These are phyloP conservation scores for Cyprinella venusta DNA, from an alignment of 2,797 vertebrate species.

Conservation along the genomic window DNA sequence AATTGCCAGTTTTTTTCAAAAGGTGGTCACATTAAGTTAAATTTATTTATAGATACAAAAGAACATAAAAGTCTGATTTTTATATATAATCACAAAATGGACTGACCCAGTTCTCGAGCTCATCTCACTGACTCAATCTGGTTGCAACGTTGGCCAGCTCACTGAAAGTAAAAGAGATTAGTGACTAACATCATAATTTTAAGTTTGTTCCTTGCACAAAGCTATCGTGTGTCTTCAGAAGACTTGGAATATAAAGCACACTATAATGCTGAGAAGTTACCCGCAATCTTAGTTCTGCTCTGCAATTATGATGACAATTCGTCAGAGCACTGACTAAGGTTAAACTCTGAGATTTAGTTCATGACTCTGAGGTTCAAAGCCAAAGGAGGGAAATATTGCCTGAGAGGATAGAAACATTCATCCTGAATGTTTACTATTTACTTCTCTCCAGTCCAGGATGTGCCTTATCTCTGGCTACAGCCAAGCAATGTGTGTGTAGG, in stretches of 20 bases:
- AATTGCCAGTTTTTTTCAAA: background rate
- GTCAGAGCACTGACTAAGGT: background rate
- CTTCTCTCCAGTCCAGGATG: slow-evolving; percentile 24
- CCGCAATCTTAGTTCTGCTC: background rate
- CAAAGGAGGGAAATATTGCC: slow-evolving; percentile 4
- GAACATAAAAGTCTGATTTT: background rate
- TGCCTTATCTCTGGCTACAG: slow-evolving; percentile 42
- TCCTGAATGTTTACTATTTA: slow-evolving; percentile 25
- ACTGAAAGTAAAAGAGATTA: background rate
- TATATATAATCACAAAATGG: background rate
- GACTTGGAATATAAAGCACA: background rate
- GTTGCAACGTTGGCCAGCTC: background rate
- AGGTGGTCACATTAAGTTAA: no score
- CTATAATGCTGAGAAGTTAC: background rate
- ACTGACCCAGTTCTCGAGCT: background rate
- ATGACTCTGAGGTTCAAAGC: slow-evolving; percentile 33
- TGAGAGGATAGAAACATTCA: slow-evolving; percentile 7
- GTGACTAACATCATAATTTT: background rate
- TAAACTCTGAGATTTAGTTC: slow-evolving; percentile 23
- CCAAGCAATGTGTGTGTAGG: slow-evolving; percentile 23
- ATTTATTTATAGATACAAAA: no score
- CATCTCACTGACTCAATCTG: background rate
- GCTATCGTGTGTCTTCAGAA: background rate
- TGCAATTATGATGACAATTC: background rate
- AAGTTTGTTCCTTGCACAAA: background rate